Conservation (phyloP, 2,797 vertebrate species). For the Erpetoichthys calabaricus region DNA sequence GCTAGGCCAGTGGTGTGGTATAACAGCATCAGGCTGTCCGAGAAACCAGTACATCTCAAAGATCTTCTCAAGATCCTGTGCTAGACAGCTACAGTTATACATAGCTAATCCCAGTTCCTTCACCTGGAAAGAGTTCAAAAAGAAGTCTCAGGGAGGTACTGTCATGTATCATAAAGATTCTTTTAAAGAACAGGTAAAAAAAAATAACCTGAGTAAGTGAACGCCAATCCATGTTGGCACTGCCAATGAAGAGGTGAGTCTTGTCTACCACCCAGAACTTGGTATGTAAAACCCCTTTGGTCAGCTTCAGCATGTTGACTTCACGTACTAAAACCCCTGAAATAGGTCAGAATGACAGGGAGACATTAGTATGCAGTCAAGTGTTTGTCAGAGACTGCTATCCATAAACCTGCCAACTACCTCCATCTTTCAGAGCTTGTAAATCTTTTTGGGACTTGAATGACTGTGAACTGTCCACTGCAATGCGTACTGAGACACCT, state of each 20-base stretch:
- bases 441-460: conserved; percentile 37
- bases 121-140: conserved; percentile 43
- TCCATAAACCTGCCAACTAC: conserved; percentile 24
- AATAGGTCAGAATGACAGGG: neutral
- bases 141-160: no score
- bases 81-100: conserved; percentile 83
- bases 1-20: conserved; percentile 67
- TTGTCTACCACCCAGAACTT: conserved; percentile 88
- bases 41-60: conserved; percentile 83
- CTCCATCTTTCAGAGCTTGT: conserved; percentile 26
- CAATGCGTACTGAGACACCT: conserved; percentile 52
- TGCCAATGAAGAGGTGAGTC: conserved; percentile 76
- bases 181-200: neutral
- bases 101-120: conserved; percentile 72
- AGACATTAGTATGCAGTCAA: neutral
- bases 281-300: conserved; percentile 73
- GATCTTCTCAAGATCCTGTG: conserved; percentile 68
- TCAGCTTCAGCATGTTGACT: conserved; percentile 66
- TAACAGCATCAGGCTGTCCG: conserved; percentile 41
- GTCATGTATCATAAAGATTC: neutral
- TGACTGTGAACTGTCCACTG: conserved; percentile 44
- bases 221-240: conserved; percentile 95
- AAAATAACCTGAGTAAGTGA: conserved; percentile 71
- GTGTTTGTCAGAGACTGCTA: no score
- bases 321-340: conserved; percentile 62